Evolutionary conservation across 2,888 invertebrate species (phyloP), one percentile per base, ranked within the genome.

Genomic region (Bombyx huttoni): DNA sequence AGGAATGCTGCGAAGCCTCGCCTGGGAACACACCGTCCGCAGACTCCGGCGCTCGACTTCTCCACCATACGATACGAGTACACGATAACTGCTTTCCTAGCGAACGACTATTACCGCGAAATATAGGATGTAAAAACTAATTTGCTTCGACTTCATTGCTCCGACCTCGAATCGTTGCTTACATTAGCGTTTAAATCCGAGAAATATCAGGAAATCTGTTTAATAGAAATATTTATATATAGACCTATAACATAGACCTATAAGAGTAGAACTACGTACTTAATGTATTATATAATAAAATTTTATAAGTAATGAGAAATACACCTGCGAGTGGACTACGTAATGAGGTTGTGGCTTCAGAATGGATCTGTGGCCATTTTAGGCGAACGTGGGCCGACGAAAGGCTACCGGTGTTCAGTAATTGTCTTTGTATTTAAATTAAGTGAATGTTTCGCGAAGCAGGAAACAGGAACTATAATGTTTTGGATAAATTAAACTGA

Each of bases 381-480:
- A 60, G 62, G 55, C 65, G 65, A 65, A 68, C 63, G 63, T 62
- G 56, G 58, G 54, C 61, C 54, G 60, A 58, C 60, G 56, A 48
- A 56, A 55, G 51, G 62, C 70, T 70, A 72, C 73, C 69, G 72
- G 72, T 68, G 55, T 67, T 67, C 59, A 65, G 56, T 58, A 53
- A 56, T 62, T 58, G 58, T 63, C 73, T 77, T 81, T 82, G 82
- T 77, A 82, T 83, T 78, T 70, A 79, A 82, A 83, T 81, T 53
- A 73, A 65, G 69, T 67, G 62, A 72, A 65, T 66, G 67, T 66
- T 53, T 61, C 56, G 60, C 56, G 58, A 65, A 67, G 67, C 70
- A 75, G 82, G 80, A 82, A 81, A 78, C 78, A 74, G 82, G 83
- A 82, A 81, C 77, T 62, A 59, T 61, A 56, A 24, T 24, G 24